Evolutionary conservation across 1,140 invertebrate species (phyloP), one percentile per base, ranked within the genome.

Genomic region (Drosophila grimshawi): DNA sequence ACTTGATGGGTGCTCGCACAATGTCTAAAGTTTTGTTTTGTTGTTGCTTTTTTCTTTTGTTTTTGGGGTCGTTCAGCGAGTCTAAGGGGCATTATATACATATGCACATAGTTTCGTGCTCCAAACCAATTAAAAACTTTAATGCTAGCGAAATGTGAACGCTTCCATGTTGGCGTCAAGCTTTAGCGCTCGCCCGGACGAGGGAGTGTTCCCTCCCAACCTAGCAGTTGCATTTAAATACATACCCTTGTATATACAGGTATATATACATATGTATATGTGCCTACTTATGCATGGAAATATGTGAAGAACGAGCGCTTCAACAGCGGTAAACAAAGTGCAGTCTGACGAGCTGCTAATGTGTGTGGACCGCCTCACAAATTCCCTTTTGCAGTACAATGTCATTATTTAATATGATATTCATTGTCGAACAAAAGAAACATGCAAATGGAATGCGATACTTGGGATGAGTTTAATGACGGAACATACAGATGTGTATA

Each of bases 71-170:
- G 48, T 62, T 63, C 30, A 53, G 53, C 62, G 62, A 43, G 35
- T 64, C 62, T 43, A 29, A 45, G 5, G 39, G 27, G 55, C 39
- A 39, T 11, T 30, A 29, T 62, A 43, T 41, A 46, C 10, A 49
- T 39, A 63, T 63, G 62, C 65, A 57, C 55, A 76, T 71, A 72
- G 73, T 77, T 81, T 48, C 45, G 94, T 95, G 77, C 97, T 97
- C 92, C 96, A 96, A 3, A 94, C 94, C 59, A 93, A 94, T 43
- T 86, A 81, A 86, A 93, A 74, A 97, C 62, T 72, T 97, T 41
- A 93, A 93, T 76, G 96, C 97, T 30, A 96, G 96, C 5, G 93
- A 96, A 59, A 90, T 94, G 4, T 97, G 52, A 43, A 67, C 49
- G 53, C 48, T 57, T 72, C 11, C 49, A 62, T 48, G 51, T 35